phyloP scores from a whole-genome alignment of 1,140 invertebrate species.

The Leptonema lineaticorne region DNA sequence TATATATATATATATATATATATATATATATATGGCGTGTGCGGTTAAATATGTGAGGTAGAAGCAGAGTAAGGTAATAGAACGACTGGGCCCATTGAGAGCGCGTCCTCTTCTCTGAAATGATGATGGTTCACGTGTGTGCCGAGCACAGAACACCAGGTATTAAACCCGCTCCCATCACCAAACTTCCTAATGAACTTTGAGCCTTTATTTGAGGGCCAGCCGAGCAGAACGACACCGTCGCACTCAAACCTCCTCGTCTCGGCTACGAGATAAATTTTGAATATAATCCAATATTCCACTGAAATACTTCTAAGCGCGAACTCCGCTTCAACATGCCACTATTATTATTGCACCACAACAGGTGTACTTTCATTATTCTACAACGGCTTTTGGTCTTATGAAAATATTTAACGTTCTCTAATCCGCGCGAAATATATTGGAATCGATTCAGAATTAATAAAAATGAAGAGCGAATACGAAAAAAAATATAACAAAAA shows the following conservation, averaged over 20 bases:
- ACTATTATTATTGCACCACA: too few relatives aligned
- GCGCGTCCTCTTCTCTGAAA: slow-evolving; percentile 2
- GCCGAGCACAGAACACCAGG: slow-evolving; percentile 15
- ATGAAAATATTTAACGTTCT: too few relatives aligned
- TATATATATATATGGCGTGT: not conserved
- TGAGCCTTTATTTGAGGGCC: slow-evolving; percentile 30
- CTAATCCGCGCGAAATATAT: too few relatives aligned
- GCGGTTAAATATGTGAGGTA: slow-evolving; percentile 11
- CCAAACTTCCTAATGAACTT: slow-evolving; percentile 30
- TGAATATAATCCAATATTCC: slow-evolving; percentile 28
- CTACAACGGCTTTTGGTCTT: too few relatives aligned
- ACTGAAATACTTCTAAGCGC: too few relatives aligned
- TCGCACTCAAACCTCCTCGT: not conserved
- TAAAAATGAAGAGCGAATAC: too few relatives aligned
- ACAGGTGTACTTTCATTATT: too few relatives aligned
- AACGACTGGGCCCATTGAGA: slow-evolving; percentile 12
- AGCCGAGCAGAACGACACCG: slow-evolving; percentile 20
- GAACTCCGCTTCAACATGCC: too few relatives aligned
- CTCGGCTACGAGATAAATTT: slow-evolving; percentile 18
- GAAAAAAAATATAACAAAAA: too few relatives aligned
- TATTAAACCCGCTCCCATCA: slow-evolving; percentile 27
- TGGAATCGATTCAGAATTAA: too few relatives aligned
- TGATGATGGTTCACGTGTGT: slow-evolving; percentile 5
- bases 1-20: not conserved
- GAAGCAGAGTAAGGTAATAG: slow-evolving; percentile 1